Conservation (phyloP, 2,888 invertebrate species). For the Macrophya annulata region DNA sequence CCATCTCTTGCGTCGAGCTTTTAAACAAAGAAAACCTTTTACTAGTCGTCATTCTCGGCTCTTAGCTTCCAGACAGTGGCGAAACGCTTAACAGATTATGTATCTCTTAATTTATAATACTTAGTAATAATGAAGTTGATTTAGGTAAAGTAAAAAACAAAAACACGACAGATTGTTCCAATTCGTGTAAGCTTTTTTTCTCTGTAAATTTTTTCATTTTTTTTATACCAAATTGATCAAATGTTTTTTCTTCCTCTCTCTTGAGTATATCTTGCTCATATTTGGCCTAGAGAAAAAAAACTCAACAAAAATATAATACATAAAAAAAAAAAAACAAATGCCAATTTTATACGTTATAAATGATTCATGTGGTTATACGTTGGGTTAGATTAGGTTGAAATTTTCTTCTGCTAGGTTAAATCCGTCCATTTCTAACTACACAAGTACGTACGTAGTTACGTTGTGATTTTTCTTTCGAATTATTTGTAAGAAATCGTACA, state of each 20-base stretch:
- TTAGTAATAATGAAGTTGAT: neutral
- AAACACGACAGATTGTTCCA: neutral
- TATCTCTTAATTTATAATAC: neutral
- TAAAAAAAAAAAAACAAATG: neutral
- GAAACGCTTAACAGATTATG: neutral
- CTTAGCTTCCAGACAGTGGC: neutral
- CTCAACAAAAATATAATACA: neutral
- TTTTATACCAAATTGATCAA: neutral
- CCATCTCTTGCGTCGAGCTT: slow-evolving; percentile 5
- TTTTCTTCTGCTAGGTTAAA: slow-evolving; percentile 20
- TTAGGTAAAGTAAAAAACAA: neutral
- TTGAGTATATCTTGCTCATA: neutral
- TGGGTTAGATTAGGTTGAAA: slow-evolving; percentile 23
- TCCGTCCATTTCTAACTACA: neutral
- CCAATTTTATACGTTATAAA: neutral
- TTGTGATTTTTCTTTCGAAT: neutral
- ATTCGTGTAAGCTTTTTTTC: neutral
- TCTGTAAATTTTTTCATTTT: neutral
- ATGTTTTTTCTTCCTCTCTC: neutral
- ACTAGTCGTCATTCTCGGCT: neutral
- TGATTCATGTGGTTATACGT: slow-evolving; percentile 20
- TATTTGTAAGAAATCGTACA: neutral
- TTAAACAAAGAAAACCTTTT: slow-evolving; percentile 22
- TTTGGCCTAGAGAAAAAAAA: neutral
- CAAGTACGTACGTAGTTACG: neutral